A percentile compares a stretch with the other conserved stretches of the same genome.
Evolutionary conservation across 1,140 invertebrate genomes (phyloP).

Genomic region (Sycobia sp.): DNA sequence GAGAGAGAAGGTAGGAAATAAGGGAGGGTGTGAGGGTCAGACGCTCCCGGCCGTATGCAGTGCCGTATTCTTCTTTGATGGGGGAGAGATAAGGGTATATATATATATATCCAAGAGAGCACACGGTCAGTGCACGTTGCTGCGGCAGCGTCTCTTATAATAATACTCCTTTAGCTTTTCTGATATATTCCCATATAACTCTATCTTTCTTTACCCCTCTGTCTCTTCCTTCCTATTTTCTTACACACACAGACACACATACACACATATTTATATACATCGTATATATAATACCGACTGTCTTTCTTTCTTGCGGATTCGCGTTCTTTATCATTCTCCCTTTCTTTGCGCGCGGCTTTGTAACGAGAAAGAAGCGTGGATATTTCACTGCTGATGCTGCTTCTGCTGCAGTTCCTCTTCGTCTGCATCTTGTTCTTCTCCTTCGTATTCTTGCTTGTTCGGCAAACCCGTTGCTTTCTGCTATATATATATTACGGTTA

Average conservation of each 20-base stretch:
- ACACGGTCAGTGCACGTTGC: not conserved
- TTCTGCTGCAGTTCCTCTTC: not conserved
- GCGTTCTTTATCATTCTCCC: not conserved
- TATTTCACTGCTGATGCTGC: not conserved
- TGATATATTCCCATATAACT: not conserved
- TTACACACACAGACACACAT: too few relatives aligned
- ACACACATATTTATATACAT: not conserved
- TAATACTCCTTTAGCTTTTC: not conserved
- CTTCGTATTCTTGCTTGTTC: not conserved
- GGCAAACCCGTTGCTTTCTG: too few relatives aligned
- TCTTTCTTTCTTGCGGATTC: not conserved
- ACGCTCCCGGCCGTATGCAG: not conserved
- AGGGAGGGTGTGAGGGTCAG: not conserved
- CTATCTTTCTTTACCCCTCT: not conserved
- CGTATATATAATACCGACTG: too few relatives aligned
- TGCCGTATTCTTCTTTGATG: constrained; percentile 16
- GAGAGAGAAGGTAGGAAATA: not conserved
- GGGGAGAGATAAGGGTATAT: constrained; percentile 6
- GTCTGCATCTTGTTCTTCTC: not conserved
- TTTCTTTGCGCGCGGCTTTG: not conserved
- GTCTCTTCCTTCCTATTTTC: too few relatives aligned
- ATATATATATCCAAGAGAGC: constrained; percentile 3
- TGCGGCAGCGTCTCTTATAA: not conserved
- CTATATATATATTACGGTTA: too few relatives aligned
- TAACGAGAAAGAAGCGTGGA: not conserved